These are phyloP conservation scores for Hoplostethus mediterraneus DNA, from an alignment of 2,797 vertebrate species.

Conservation along the genomic window DNA sequence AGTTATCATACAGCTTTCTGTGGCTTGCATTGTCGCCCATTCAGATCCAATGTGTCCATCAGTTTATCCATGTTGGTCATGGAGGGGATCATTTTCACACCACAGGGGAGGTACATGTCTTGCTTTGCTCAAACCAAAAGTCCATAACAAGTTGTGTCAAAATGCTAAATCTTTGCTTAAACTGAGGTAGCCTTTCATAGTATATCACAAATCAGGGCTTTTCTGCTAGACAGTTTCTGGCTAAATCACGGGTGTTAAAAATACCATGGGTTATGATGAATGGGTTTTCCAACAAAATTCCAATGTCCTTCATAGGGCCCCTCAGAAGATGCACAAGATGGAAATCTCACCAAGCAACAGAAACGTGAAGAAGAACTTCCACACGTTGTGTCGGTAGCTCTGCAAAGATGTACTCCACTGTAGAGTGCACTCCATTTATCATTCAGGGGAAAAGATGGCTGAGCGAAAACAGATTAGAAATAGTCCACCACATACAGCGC, in stretches of 20 bases:
- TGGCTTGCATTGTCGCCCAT: constrained; percentile 37
- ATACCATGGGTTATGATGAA: background rate
- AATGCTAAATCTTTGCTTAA: constrained; percentile 2
- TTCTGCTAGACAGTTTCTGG: constrained; percentile 3
- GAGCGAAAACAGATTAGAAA: constrained; percentile 23
- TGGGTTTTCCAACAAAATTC: background rate
- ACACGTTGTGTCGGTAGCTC: background rate
- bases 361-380: constrained; percentile 1
- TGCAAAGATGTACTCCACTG: background rate
- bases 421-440: constrained; percentile 4
- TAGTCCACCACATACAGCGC: constrained; percentile 22
- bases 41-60: constrained; percentile 36
- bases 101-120: background rate
- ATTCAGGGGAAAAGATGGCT: constrained; percentile 13
- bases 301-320: constrained; percentile 7
- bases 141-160: background rate
- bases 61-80: constrained; percentile 19
- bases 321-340: constrained; percentile 1
- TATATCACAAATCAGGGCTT: constrained; percentile 29
- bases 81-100: constrained; percentile 30
- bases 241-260: constrained; percentile 1
- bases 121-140: constrained; percentile 17
- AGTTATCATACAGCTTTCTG: constrained; percentile 60
- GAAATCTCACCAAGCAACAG: constrained; percentile 17
- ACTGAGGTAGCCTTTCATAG: constrained; percentile 34